Evolutionary conservation across 1,140 invertebrate species (phyloP), one percentile per base, ranked within the genome.

Genomic region (Bombus superbus): DNA sequence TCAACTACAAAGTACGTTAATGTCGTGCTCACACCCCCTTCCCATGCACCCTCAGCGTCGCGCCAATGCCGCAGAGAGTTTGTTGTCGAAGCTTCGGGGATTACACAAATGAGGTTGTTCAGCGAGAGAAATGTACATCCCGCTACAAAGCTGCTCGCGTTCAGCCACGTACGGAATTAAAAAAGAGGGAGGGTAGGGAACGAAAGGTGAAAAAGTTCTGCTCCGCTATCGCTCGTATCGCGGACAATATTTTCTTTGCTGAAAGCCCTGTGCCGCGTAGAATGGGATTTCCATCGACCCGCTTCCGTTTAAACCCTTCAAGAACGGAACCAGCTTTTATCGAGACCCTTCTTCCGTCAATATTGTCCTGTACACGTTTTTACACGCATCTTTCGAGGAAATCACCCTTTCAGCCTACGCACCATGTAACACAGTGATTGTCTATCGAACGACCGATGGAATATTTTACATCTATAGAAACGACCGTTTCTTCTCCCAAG

Each of bases 61-160:
- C 81, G 79, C 78, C 86, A 57, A 89, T 90, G 81, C 85, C 86
- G 85, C 84, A 84, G 89, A 86, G 86, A 87, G 91, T 89, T 92
- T 93, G 91, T 92, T 92, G 89, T 92, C 91, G 91, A 90, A 89
- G 89, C 88, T 90, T 91, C 85, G 81, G 86, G 89, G 91, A 92
- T 92, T 92, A 92, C 91, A 91, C 90, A 91, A 92, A 92, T 92
- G 89, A 92, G 92, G 87, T 92, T 92, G 88, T 81, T 91, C 88
- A 90, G 82, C 80, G 88, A 86, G 91, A 92, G 90, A 83, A 91
- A 91, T 89, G 86, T 91, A 89, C 88, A 83, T 87, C 87, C 85
- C 85, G 81, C 71, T 88, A 91, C 88, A 91, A 92, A 91, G 91
- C 88, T 82, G 89, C 75, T 81, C 80, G 47, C 71, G 83, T 74